Conservation (phyloP, 92 coral and sea anemone species). For the Parazoanthus swiftii region DNA sequence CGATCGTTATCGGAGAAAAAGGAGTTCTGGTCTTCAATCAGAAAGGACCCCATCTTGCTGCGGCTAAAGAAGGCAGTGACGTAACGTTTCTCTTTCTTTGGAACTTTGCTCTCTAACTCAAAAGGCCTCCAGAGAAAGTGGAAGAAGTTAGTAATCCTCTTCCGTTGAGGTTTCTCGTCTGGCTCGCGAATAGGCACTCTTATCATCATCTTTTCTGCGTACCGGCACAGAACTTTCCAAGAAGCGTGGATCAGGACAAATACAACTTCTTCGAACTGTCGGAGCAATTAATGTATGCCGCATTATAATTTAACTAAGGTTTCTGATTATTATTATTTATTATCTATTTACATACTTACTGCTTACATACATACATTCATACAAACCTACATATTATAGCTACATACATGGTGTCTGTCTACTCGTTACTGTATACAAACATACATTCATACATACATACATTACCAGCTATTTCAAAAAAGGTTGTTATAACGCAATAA, state of each 20-base stretch:
- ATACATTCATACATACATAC: too few relatives aligned
- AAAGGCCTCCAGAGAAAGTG: conserved; percentile 21
- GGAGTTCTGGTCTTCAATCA: conserved; percentile 68
- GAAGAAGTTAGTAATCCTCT: background rate
- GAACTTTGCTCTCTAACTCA: conserved; percentile 3
- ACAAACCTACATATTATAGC: too few relatives aligned
- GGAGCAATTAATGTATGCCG: background rate
- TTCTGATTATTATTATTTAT: too few relatives aligned
- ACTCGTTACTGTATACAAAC: too few relatives aligned
- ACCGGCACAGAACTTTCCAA: conserved; percentile 34
- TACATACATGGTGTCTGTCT: too few relatives aligned
- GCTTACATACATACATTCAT: too few relatives aligned
- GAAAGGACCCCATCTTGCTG: conserved; percentile 66
- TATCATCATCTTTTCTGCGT: conserved; percentile 40
- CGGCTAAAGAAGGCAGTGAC: conserved; percentile 84
- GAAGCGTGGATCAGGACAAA: conserved; percentile 35
- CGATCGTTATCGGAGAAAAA: conserved; percentile 88
- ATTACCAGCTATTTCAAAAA: too few relatives aligned
- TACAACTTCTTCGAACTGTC: conserved; percentile 18
- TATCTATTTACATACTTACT: too few relatives aligned
- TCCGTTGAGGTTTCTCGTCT: conserved; percentile 21
- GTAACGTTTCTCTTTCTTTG: conserved; percentile 47
- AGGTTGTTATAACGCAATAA: too few relatives aligned
- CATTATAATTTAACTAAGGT: background rate
- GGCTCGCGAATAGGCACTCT: conserved; percentile 40